A percentile compares a stretch with the other conserved stretches of the same genome.
Conservation (phyloP, 1,140 invertebrate genomes). For the Sinonovacula constricta region DNA sequence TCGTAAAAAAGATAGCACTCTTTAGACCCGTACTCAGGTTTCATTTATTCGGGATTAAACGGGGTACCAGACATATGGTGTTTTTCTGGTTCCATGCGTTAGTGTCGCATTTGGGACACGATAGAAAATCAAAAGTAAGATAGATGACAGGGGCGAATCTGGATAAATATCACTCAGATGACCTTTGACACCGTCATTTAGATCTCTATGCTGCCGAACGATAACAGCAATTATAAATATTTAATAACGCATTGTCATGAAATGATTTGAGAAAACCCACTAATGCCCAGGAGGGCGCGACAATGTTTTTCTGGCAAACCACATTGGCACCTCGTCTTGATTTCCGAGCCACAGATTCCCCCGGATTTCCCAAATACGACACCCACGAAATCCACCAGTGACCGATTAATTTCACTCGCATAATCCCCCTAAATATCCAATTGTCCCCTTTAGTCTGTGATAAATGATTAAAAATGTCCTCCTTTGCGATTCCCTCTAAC, state of each 20-base stretch:
- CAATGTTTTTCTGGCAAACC: conserved; percentile 46
- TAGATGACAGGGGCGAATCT: too few relatives aligned
- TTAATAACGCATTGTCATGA: conserved; percentile 51
- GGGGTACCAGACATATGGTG: too few relatives aligned
- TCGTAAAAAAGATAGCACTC: too few relatives aligned
- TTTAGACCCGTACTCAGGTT: too few relatives aligned
- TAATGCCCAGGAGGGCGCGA: conserved; percentile 44
- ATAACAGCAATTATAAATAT: conserved; percentile 51
- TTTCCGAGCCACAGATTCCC: conserved; percentile 39
- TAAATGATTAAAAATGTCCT: conserved; percentile 22
- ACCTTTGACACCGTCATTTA: too few relatives aligned
- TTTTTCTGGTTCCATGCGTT: too few relatives aligned
- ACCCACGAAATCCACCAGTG: conserved; percentile 41
- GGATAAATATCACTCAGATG: too few relatives aligned
- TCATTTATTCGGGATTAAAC: too few relatives aligned
- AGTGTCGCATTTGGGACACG: too few relatives aligned
- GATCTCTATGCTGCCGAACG: too few relatives aligned
- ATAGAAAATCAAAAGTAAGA: too few relatives aligned
- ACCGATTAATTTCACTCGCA: conserved; percentile 43
- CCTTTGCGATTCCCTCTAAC: conserved; percentile 21
- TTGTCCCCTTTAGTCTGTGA: conserved; percentile 30
- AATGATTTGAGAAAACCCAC: conserved; percentile 50
- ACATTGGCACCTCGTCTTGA: conserved; percentile 36
- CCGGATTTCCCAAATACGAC: conserved; percentile 42
- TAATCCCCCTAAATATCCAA: conserved; percentile 46